Evolutionary conservation across 2,888 invertebrate genomes (phyloP).

Genomic region (Ennomos quercinarius): DNA sequence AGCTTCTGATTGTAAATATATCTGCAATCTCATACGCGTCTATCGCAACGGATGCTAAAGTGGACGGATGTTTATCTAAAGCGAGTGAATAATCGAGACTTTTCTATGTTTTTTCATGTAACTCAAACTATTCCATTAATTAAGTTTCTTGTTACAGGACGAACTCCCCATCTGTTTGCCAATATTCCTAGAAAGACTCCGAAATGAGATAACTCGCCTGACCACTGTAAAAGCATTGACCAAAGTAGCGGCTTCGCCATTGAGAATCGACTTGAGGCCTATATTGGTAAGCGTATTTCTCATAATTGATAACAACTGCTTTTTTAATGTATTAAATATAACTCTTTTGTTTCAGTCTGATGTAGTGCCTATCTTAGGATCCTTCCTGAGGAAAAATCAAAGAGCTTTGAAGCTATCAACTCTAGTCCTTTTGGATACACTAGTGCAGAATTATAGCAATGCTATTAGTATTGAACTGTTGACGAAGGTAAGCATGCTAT

Average conservation of each 20-base stretch:
- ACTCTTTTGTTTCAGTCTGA: constrained; percentile 86
- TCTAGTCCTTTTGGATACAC: constrained; percentile 94
- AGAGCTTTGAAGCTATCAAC: constrained; percentile 97
- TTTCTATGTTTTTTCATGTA: too few relatives aligned
- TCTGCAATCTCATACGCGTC: too few relatives aligned
- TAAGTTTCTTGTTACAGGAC: constrained; percentile 60
- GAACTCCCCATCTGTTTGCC: constrained; percentile 95
- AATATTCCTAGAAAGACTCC: constrained; percentile 96
- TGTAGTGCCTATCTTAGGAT: constrained; percentile 95
- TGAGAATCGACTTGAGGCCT: constrained; percentile 92
- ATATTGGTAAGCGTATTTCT: constrained; percentile 87
- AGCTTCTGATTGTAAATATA: too few relatives aligned
- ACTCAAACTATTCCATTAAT: too few relatives aligned
- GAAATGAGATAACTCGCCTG: constrained; percentile 98
- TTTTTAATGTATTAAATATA: too few relatives aligned
- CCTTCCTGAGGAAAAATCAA: constrained; percentile 98
- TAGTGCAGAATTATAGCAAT: constrained; percentile 94
- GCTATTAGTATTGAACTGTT: constrained; percentile 90
- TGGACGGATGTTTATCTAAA: too few relatives aligned
- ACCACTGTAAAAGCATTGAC: constrained; percentile 98
- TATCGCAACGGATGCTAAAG: too few relatives aligned
- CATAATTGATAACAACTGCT: too few relatives aligned
- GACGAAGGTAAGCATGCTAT: constrained; percentile 82
- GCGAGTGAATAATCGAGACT: too few relatives aligned
- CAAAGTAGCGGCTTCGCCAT: constrained; percentile 95